Conservation (phyloP, 2,113 vertebrate genomes). For the Myiagra hebetior region DNA sequence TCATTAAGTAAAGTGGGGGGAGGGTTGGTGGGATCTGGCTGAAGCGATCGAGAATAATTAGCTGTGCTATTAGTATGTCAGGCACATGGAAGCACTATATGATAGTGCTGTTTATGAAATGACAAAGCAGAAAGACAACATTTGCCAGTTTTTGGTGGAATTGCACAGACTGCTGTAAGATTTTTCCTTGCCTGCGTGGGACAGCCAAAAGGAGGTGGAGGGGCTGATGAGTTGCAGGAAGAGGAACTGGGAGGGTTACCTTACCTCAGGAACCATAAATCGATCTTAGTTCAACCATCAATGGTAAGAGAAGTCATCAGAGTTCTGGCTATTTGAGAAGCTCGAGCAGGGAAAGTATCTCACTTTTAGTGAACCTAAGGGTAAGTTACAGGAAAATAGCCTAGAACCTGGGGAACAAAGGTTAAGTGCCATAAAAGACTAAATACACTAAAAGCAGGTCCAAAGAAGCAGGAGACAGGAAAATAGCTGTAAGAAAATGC, state of each 20-base stretch:
- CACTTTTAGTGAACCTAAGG: not conserved
- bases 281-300: not conserved
- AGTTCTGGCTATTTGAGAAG: not conserved
- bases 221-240: not conserved
- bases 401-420: not conserved
- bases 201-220: not conserved
- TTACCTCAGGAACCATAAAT: not conserved
- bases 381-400: not conserved
- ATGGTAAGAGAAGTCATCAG: not conserved
- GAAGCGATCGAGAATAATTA: not conserved
- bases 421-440: not conserved
- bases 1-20: not conserved
- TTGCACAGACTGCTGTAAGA: not conserved
- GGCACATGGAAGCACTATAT: not conserved
- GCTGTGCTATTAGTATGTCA: not conserved
- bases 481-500: not conserved
- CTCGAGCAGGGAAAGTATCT: not conserved
- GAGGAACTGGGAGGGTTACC: not conserved
- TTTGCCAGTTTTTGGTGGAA: not conserved
- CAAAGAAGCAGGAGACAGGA: not conserved
- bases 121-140: not conserved
- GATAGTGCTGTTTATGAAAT: not conserved
- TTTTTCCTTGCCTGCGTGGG: not conserved
- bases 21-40: not conserved
- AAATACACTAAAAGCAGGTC: not conserved